Evolutionary conservation across 2,888 invertebrate species (phyloP), one percentile per base, ranked within the genome.

Genomic region (Priocnemis perturbator): DNA sequence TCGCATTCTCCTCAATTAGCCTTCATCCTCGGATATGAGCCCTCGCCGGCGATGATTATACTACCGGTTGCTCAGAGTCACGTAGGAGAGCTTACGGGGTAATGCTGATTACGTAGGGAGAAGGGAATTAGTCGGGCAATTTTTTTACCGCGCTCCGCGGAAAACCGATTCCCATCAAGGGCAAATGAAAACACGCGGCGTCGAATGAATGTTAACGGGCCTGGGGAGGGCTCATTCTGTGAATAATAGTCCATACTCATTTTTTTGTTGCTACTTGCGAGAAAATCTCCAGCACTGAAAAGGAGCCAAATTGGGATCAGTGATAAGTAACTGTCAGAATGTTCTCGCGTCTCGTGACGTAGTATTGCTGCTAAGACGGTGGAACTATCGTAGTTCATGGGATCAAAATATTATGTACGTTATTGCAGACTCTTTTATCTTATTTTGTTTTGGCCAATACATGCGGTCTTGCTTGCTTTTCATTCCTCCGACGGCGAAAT

Each of bases 1-100:
- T 55, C 14, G 50, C 55, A 58, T 67, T 26, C 53, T 58, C 67
- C 53, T 73, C 69, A 66, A 73, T 78, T 76, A 76, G 55, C 63
- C 53, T 69, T 73, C 69, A 65, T 70, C 65, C 68, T 56, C 17
- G 55, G 66, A 76, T 67, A 70, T 68, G 63, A 56, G 19, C 17
- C 15, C 4, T 37, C n/a, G 19, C 20, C 50, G 50, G 19, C 17
- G 50, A 50, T 50, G 50, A 50, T 50, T 50, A 50, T 19, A 50
- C 5, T 21, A 37, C 58, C 69, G 30, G 44, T 23, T 17, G 58
- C 55, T 63, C 57, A 57, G 37, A 58, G 3, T 60, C 67, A 50
- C 19, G 50, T 50, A 50, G 50, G 19, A 50, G 50, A 50, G n/a
- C 50, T 50, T 19, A 7, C n/a, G 58, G 17, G 60, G 58, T 30